Base-by-base conservation (phyloP, 2,113 vertebrate species). In the Spea bombifrons region DNA sequence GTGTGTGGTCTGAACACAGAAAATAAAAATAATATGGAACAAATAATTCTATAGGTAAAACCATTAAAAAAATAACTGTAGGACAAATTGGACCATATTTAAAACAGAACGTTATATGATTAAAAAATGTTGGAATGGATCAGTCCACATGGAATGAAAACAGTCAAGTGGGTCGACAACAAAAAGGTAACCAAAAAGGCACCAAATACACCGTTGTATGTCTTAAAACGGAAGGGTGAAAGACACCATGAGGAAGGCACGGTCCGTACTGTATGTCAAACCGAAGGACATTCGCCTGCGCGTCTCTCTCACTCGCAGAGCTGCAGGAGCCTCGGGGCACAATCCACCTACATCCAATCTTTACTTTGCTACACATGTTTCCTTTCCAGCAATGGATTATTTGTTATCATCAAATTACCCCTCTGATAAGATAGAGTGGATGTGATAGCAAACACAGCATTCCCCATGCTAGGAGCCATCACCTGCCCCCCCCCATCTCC, bases 301-400 rank as follows among this genome's bases (percentile, higher is more conserved):
- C 9, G 15, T 84, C 86, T 78, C 81, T 83, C 83, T 80, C 85
- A 87, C 83, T 50, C 66, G 80, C 85, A 3, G 75, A 16, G 70
- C 77, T 4, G 68, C 59, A 6, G 8, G 91, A 82, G 92, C 95
- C 94, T 89, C 86, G 85, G 94, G 95, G 94, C 90, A 91, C 90
- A 90, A 90, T 94, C 93, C 89, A 87, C 88, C 91, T 92, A 88
- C 79, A 84, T 84, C 90, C 89, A 89, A 89, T 89, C 83, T 90
- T 90, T 92, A 93, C 90, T 92, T 90, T 92, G 92, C 93, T 94
- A 94, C 90, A 89, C 94, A 93, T 93, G 91, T 94, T 96, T 95
- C 94, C 94, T 95, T 94, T 95, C 92, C 92, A 92, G 89, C 86
- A 88, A 88, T 72, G 92, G 94, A 96, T 95, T 95, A 95, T 92